Conservation (phyloP, 2,888 invertebrate species). For the Vannuccia rotundouncinata region DNA sequence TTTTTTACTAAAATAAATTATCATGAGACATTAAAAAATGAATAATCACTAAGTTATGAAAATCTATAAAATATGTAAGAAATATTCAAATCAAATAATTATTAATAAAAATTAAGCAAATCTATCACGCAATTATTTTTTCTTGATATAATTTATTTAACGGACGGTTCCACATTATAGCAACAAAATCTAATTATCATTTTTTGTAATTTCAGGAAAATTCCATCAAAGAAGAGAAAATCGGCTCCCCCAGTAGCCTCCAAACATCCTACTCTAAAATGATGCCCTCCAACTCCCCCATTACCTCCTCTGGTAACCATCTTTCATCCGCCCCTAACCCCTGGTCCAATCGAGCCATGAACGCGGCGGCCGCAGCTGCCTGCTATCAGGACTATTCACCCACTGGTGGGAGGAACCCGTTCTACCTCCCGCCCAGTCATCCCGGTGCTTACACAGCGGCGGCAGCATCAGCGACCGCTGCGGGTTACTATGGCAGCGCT, state of each 20-base stretch:
- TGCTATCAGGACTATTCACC: slow-evolving; percentile 43
- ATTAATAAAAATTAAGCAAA: too few relatives aligned
- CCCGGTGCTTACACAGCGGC: not conserved
- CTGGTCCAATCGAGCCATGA: not conserved
- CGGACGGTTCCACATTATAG: too few relatives aligned
- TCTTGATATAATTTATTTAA: too few relatives aligned
- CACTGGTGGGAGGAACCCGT: not conserved
- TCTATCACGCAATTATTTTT: too few relatives aligned
- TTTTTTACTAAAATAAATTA: too few relatives aligned
- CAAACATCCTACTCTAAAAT: slow-evolving; percentile 38
- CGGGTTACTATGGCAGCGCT: not conserved
- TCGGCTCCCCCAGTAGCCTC: slow-evolving; percentile 38
- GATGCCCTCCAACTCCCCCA: slow-evolving; percentile 45
- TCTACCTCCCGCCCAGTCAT: not conserved
- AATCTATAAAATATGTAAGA: too few relatives aligned
- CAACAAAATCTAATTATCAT: too few relatives aligned
- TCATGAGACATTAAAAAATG: too few relatives aligned
- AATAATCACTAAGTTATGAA: too few relatives aligned
- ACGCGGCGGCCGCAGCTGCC: slow-evolving; percentile 43
- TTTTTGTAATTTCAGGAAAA: slow-evolving; percentile 30
- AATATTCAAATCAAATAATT: too few relatives aligned
- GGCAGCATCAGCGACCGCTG: not conserved
- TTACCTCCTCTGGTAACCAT: slow-evolving; percentile 40
- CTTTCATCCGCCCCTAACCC: not conserved
- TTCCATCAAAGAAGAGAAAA: slow-evolving; percentile 41